Base-by-base conservation (phyloP, 2,888 invertebrate species). In the Lamellibrachia satsuma region DNA sequence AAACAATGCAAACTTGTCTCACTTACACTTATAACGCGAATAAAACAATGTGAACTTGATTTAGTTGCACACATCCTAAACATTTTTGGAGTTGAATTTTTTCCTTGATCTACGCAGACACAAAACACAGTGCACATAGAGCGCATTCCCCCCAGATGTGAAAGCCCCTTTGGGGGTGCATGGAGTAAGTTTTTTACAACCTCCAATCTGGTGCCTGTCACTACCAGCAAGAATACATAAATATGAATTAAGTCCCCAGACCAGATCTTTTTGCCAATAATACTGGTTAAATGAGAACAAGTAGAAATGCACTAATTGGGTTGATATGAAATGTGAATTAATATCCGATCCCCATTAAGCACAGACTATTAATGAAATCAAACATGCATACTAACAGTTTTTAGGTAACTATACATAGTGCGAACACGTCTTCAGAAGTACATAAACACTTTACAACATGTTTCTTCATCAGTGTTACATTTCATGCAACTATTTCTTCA, bases 181-280 rank as follows among this genome's bases (percentile, higher is more conserved):
- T 15, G 75, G 15, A 22, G n/a, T 22, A 22, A n/a, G 6, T 75
- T 75, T 75, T 75, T 75, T 22, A 22, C 75, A 15, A 11, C 75
- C n/a, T 15, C 22, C 60, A 15, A 22, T 60, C 75, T 75, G 75
- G 15, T 2, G 75, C 75, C 75, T 75, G 75, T 75, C 75, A 75
- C 15, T 75, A 75, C 75, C 75, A 75, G 75, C 75, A 75, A 75
- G 75, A 75, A n/a, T 75, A 75, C 22, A 75, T 75, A 75, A 75
- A 75, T 75, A 75, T n/a, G 75, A 75, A 75, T 75, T 75, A 75
- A 75, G 22, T 22, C 22, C 6, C n/a, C 75, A 22, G 75, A 6
- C 15, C 75, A 75, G 75, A 22, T 75, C 1, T 75, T 75, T 75
- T 75, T 22, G 15, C 6, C 22, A 22, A 22, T 75, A 15, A 6